phyloP scores from a whole-genome alignment of 2,888 invertebrate species.

The Aproaerema taeniolella region DNA sequence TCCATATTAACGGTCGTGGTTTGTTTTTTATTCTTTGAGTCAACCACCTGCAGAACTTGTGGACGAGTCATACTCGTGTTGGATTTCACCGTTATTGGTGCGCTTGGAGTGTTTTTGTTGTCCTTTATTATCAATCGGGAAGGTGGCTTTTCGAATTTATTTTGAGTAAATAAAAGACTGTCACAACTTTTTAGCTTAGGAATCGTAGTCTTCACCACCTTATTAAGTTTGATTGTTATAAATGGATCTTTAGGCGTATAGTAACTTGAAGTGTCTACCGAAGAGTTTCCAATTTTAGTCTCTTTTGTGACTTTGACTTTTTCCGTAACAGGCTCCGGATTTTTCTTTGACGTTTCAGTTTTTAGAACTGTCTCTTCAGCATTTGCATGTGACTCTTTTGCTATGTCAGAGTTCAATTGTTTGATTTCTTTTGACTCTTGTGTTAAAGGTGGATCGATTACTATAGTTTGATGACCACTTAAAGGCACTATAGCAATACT shows the following conservation, averaged over 20 bases:
- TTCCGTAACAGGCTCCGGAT: slow-evolving; percentile 24
- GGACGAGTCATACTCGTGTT: slow-evolving; percentile 77
- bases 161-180: slow-evolving; percentile 45
- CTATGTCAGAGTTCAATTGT: slow-evolving; percentile 14
- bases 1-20: slow-evolving; percentile 31
- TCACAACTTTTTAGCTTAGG: slow-evolving; percentile 58
- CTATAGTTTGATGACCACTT: slow-evolving; percentile 74
- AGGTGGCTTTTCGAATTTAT: slow-evolving; percentile 60
- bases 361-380: slow-evolving; percentile 14
- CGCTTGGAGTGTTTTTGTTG: slow-evolving; percentile 33
- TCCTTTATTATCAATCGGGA: slow-evolving; percentile 62
- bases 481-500: slow-evolving; percentile 66
- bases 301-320: slow-evolving; percentile 27
- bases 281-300: slow-evolving; percentile 24
- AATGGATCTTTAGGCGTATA: slow-evolving; percentile 60
- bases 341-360: slow-evolving; percentile 20
- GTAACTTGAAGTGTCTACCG: slow-evolving; percentile 48
- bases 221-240: slow-evolving; percentile 67
- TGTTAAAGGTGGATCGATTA: slow-evolving; percentile 62
- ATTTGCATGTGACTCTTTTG: slow-evolving; percentile 6
- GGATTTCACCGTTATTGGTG: slow-evolving; percentile 33
- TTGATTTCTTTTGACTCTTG: slow-evolving; percentile 29
- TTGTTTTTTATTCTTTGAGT: slow-evolving; percentile 59
- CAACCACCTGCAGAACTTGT: slow-evolving; percentile 79
- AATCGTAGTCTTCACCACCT: slow-evolving; percentile 63